Conservation (phyloP, 2,797 vertebrate genomes). For the Tympanoctomys barrerae region DNA sequence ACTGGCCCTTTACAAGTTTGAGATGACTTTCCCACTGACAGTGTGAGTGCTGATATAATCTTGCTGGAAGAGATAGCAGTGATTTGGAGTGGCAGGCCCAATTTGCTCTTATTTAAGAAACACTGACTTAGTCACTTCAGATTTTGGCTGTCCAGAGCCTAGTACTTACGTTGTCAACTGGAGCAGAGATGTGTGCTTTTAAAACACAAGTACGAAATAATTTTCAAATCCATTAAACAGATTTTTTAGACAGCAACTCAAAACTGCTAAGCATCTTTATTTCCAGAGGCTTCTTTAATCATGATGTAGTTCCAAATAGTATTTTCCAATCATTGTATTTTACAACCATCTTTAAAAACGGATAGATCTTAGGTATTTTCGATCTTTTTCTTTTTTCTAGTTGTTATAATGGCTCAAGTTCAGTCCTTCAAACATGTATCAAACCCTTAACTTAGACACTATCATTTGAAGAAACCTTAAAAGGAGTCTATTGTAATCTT, state of each 20-base stretch:
- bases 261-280: conserved; percentile 67
- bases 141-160: conserved; percentile 65
- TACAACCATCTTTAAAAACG: conserved; percentile 51
- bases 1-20: background rate
- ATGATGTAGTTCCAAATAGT: conserved; percentile 55
- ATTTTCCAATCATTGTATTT: conserved; percentile 76
- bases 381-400: conserved; percentile 29
- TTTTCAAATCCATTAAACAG: conserved; percentile 75
- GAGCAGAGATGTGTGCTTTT: conserved; percentile 63
- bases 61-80: conserved; percentile 47
- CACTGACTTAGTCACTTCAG: conserved; percentile 59
- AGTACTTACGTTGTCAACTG: conserved; percentile 74
- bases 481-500: conserved; percentile 61
- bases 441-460: conserved; percentile 64
- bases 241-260: conserved; percentile 68
- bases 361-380: conserved; percentile 50
- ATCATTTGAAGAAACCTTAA: conserved; percentile 69
- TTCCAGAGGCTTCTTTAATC: conserved; percentile 71
- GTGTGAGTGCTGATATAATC: background rate
- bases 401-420: conserved; percentile 59
- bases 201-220: conserved; percentile 68
- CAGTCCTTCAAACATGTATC: conserved; percentile 61
- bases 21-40: background rate
- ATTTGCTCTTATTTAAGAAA: conserved; percentile 71
- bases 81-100: conserved; percentile 66